phyloP scores from a whole-genome alignment of 2,113 vertebrate genomes.

The Pelecanoides urinatrix region DNA sequence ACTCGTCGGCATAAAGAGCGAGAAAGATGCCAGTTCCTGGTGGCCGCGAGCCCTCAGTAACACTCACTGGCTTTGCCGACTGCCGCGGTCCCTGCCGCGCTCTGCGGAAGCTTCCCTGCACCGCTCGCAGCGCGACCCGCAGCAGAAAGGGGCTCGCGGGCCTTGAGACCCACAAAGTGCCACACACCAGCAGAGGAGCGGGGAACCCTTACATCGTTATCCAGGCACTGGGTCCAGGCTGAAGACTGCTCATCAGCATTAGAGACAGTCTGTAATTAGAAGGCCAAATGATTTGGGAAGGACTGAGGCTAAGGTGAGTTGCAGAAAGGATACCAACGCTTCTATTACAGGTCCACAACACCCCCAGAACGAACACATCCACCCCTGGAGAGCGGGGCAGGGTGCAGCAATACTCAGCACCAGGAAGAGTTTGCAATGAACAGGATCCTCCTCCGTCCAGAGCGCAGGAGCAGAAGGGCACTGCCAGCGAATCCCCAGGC shows the following conservation, averaged over 20 bases:
- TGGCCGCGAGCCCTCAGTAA: not conserved
- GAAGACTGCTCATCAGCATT: not conserved
- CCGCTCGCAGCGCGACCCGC: rapidly evolving
- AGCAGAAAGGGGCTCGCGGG: not conserved
- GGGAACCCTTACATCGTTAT: not conserved
- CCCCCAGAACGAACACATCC: not conserved
- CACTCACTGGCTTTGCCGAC: rapidly evolving
- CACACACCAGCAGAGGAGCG: rapidly evolving
- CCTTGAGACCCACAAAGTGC: rapidly evolving
- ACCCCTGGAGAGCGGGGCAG: rapidly evolving
- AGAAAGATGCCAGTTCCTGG: not conserved
- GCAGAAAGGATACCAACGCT: not conserved
- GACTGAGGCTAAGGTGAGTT: not conserved
- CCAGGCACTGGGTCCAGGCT: not conserved
- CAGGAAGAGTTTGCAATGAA: not conserved
- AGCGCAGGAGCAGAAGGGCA: not conserved
- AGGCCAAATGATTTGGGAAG: not conserved
- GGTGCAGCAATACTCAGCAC: not conserved
- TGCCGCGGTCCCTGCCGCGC: not conserved
- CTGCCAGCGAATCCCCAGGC: too few relatives aligned
- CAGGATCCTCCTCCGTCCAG: not conserved
- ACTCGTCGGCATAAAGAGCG: rapidly evolving
- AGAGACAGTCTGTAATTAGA: too few relatives aligned
- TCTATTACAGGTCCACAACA: not conserved
- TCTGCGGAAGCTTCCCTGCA: not conserved